Percentiles rank a stretch among this genome's conserved stretches.
These are phyloP conservation scores for Nebria ingens DNA, from an alignment of 1,140 invertebrate genomes.

Conservation along the genomic window DNA sequence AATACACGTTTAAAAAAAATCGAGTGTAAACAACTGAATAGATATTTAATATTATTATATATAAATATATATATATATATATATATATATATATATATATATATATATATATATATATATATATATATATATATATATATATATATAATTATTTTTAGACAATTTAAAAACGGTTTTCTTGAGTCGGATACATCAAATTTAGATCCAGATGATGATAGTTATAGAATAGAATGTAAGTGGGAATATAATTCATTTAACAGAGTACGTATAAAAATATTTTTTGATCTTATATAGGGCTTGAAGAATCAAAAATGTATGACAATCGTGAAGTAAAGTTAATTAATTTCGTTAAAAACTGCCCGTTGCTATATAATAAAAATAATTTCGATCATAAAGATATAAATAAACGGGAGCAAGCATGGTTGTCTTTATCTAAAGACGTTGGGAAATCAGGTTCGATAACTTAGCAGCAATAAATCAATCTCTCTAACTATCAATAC, in stretches of 20 bases:
- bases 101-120: too few relatives aligned
- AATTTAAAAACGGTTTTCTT: neutral
- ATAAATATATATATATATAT: too few relatives aligned
- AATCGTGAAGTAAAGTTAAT: conserved; percentile 3
- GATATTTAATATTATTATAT: too few relatives aligned
- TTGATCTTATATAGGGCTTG: neutral
- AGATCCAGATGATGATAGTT: neutral
- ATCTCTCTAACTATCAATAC: neutral
- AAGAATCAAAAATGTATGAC: neutral
- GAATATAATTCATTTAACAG: neutral
- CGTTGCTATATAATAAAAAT: conserved; percentile 16
- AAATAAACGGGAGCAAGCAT: conserved; percentile 14
- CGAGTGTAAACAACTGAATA: neutral
- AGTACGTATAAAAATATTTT: neutral
- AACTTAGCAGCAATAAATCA: neutral
- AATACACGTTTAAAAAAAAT: neutral
- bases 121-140: too few relatives aligned
- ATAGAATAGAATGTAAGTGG: conserved; percentile 1
- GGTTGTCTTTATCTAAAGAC: conserved; percentile 15
- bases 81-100: too few relatives aligned
- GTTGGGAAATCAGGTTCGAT: conserved; percentile 16
- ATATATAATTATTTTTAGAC: neutral
- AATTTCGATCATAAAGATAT: conserved; percentile 13
- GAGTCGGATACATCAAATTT: neutral
- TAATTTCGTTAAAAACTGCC: conserved; percentile 7